phyloP scores from a whole-genome alignment of 1,140 invertebrate genomes.

The Zaprionus camerounensis region DNA sequence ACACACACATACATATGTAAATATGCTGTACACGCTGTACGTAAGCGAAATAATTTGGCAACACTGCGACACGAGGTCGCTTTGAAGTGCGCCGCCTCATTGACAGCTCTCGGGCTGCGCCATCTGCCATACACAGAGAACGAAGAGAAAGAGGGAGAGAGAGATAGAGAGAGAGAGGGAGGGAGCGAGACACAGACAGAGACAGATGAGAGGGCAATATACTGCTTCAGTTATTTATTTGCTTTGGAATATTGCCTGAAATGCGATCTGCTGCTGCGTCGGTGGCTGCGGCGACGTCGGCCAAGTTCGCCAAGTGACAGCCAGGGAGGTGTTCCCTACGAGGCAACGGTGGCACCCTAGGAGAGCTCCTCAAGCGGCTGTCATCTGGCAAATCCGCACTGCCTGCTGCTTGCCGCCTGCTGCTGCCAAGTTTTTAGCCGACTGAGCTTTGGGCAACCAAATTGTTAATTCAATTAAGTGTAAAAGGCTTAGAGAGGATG shows the following conservation, averaged over 20 bases:
- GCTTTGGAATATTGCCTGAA: conserved; percentile 36
- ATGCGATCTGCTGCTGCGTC: conserved; percentile 5
- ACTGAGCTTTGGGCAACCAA: conserved; percentile 22
- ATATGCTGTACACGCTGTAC: conserved; percentile 6
- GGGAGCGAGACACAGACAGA: not conserved
- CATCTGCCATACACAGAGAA: not conserved
- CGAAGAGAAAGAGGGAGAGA: not conserved
- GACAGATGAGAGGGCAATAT: conserved; percentile 1
- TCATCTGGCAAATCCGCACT: conserved; percentile 3
- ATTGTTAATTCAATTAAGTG: conserved; percentile 71
- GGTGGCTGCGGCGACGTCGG: not conserved
- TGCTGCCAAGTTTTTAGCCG: not conserved
- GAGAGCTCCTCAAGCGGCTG: not conserved
- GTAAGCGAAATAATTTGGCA: conserved; percentile 24
- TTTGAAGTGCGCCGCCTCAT: conserved; percentile 29
- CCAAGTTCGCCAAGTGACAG: conserved; percentile 1
- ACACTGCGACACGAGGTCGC: conserved; percentile 13
- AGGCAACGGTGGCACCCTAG: not conserved
- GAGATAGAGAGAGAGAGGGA: not conserved
- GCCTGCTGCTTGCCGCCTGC: not conserved
- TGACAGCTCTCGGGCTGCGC: conserved; percentile 5
- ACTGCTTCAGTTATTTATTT: conserved; percentile 43
- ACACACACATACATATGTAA: conserved; percentile 10
- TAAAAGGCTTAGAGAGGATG: conserved; percentile 47
- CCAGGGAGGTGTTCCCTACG: conserved; percentile 40